Evolutionary conservation across 2,113 vertebrate species (phyloP).

Genomic region (Cephalopterus ornatus): DNA sequence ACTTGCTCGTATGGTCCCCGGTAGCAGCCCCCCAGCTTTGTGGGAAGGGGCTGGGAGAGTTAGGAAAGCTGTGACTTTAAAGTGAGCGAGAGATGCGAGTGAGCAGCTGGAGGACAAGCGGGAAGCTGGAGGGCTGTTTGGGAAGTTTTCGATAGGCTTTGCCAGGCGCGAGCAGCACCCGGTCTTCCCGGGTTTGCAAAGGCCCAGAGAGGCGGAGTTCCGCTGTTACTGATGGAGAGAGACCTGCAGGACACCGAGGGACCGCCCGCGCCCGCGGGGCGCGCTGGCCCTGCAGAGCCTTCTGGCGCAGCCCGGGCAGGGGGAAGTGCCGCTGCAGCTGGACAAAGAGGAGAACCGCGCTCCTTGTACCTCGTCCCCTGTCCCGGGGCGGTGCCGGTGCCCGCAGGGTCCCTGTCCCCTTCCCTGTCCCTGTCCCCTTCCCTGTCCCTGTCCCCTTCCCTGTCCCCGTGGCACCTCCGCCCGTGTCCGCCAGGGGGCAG

Average conservation of each 20-base stretch:
- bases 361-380: fast-evolving
- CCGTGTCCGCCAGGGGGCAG: constrained; percentile 33
- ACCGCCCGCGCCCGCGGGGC: background rate
- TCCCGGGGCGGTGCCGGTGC: background rate
- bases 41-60: background rate
- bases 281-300: background rate
- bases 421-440: fast-evolving
- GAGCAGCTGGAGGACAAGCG: fast-evolving
- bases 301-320: fast-evolving
- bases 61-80: background rate
- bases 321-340: background rate
- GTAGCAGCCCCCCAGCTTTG: background rate
- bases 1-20: fast-evolving
- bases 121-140: background rate
- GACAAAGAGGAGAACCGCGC: fast-evolving
- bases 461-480: background rate
- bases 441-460: too few relatives aligned
- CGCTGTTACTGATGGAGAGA: background rate
- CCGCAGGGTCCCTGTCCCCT: fast-evolving
- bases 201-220: too few relatives aligned
- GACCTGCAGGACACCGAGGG: background rate
- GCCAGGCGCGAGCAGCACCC: background rate
- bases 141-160: background rate
- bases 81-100: fast-evolving
- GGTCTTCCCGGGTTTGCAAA: background rate